Base-by-base conservation (phyloP, 2,797 vertebrate species). In the Paratrypauchen microcephalus region DNA sequence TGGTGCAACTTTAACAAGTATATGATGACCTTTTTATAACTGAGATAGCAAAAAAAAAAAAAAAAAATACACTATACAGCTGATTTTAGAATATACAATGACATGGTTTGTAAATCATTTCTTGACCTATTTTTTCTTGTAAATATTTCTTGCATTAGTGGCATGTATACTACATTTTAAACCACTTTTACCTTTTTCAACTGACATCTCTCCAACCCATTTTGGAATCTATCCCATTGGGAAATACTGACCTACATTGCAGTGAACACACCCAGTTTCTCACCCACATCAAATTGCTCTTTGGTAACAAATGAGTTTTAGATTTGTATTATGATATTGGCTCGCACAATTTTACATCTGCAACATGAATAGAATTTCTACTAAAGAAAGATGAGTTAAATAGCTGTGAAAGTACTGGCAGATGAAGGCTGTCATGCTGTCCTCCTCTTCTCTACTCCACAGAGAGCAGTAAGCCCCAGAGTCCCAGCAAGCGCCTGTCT, bases 401-500 rank as follows among this genome's bases (percentile, higher is more conserved):
- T 75, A 28, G 72, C 15, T 59, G 58, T 66, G 59, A 76, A 74
- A 63, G 13, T 66, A 61, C 69, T 66, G 64, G 36, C 72, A 79
- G 71, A 75, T 68, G 26, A 78, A 81, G 61, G 68, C 70, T 83
- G 64, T 70, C 64, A 68, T 74, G 75, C 55, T 24, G 15, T 72
- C 68, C 72, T 76, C 65, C 52, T 66, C 39, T 72, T 58, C 60
- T 74, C 65, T 24, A 11, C 75, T 86, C 74, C 59, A 30, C 90
- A 94, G 92, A 93, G 83, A 86, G 52, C 64, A 74, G 68, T 0
- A 91, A 88, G 71, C 82, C 85, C 72, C 84, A 83, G 75, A 86
- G 80, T 69, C 83, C 91, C 65, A 86, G 82, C 80, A 93, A 91
- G 85, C 91, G 89, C 50, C 78, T 91, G 61, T 91, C 86, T 55